phyloP scores from a whole-genome alignment of 1,140 invertebrate genomes.

The Neoseiulus cucumeris region DNA sequence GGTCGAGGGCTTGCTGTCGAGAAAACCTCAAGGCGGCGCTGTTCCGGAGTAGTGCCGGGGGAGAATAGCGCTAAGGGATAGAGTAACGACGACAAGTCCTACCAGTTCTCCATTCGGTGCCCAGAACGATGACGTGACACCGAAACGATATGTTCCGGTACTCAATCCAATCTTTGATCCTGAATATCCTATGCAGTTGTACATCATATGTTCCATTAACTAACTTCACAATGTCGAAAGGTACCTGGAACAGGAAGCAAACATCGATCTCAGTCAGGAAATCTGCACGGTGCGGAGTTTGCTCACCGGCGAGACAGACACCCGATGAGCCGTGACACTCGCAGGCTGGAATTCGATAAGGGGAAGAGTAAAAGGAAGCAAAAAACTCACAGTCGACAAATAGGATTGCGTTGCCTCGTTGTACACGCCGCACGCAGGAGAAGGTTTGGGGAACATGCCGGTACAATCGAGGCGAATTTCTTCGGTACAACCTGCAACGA shows the following conservation, averaged over 20 bases:
- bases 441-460: slow-evolving; percentile 21
- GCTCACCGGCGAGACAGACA: no score
- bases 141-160: slow-evolving; percentile 20
- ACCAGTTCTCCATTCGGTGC: slow-evolving; percentile 20
- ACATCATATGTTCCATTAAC: slow-evolving; percentile 21
- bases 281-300: no score
- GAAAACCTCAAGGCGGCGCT: no score
- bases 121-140: slow-evolving; percentile 20
- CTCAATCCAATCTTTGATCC: slow-evolving; percentile 18
- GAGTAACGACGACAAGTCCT: not conserved
- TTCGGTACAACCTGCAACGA: slow-evolving; percentile 17
- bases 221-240: slow-evolving; percentile 18
- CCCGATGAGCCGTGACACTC: no score
- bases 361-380: not conserved
- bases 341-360: not conserved
- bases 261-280: no score
- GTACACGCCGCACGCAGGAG: slow-evolving; percentile 22
- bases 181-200: slow-evolving; percentile 17
- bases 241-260: slow-evolving; percentile 15
- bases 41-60: no score
- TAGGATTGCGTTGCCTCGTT: slow-evolving; percentile 16
- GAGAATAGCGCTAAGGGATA: no score
- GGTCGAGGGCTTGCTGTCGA: no score
- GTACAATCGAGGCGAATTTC: slow-evolving; percentile 19
- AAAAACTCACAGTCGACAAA: slow-evolving; percentile 11